Base-by-base conservation (phyloP, 2,888 invertebrate species). In the Temnothorax rugatulus region DNA sequence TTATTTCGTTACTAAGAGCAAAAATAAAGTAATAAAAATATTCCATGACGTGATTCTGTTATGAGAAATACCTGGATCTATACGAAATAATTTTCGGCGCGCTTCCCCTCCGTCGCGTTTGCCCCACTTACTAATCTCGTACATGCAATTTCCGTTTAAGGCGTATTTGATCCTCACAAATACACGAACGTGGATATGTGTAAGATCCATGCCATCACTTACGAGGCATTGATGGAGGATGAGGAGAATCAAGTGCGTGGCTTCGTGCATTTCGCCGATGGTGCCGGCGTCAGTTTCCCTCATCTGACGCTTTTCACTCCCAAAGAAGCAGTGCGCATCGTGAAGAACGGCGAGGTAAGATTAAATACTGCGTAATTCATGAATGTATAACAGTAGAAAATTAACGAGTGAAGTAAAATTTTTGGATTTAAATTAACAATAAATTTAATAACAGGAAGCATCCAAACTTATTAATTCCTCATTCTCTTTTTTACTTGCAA, bases 241-340 rank as follows among this genome's bases (percentile, higher is more conserved):
- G 98, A 98, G 94, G 97, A 97, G 89, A 97, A 96, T 89, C 98
- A 98, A 95, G 96, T 98, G 9, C 95, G 97, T 18, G 98, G 98
- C 15, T 96, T 97, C 92, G 97, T 97, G 1, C 98, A 98, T 95
- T 97, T 97, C 93, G 97, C 97, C 2, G 98, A 98, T 92, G 97
- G 97, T 41, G 96, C 96, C 83, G 97, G 97, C 0, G 97, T 97
- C 86, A 97, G 97, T 88, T 97, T 97, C 90, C 96, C 97, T 0
- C 97, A 97, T 92, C 95, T 98, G 74, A 97, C 97, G 0, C 95
- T 97, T 9, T 97, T 97, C 95, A 97, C 97, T 3, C 97, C 97
- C 4, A 97, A 96, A 88, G 97, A 97, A 93, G 97, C 97, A 52
- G 97, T 97, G 29, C 96, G 97, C 90, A 97, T 97, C 88, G 97